Conservation (phyloP, 2,797 vertebrate species). For the Schizothorax lantsangensis region DNA sequence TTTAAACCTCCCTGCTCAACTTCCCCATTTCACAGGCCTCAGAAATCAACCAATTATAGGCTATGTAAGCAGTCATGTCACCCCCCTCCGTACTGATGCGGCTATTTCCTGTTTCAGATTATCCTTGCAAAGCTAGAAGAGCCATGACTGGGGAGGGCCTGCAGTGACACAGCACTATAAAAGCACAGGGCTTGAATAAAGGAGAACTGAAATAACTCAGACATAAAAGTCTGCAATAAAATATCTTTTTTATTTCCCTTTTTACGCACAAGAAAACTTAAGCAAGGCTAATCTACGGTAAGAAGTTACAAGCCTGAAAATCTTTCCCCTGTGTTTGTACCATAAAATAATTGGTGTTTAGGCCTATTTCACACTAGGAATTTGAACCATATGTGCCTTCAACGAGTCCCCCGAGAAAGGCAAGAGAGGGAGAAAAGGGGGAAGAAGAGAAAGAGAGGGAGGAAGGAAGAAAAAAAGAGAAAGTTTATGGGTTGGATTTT, state of each 20-base stretch:
- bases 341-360: slow-evolving; percentile 76
- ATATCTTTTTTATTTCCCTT: slow-evolving; percentile 61
- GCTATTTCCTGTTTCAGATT: slow-evolving; percentile 82
- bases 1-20: slow-evolving; percentile 27
- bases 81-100: slow-evolving; percentile 74
- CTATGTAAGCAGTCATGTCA: slow-evolving; percentile 76
- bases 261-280: slow-evolving; percentile 70
- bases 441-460: slow-evolving; percentile 28
- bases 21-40: slow-evolving; percentile 67
- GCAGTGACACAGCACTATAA: slow-evolving; percentile 72
- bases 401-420: slow-evolving; percentile 60
- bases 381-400: slow-evolving; percentile 72
- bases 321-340: slow-evolving; percentile 74
- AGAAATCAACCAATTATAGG: slow-evolving; percentile 81
- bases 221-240: slow-evolving; percentile 64
- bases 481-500: slow-evolving; percentile 65
- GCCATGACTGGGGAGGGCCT: slow-evolving; percentile 63
- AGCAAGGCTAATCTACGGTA: slow-evolving; percentile 71
- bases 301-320: slow-evolving; percentile 70
- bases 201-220: slow-evolving; percentile 59
- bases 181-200: slow-evolving; percentile 68
- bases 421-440: slow-evolving; percentile 46
- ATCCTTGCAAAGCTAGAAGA: slow-evolving; percentile 74
- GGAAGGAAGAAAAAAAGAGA: slow-evolving; percentile 35
- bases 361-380: slow-evolving; percentile 72